Conservation (phyloP, 1,140 invertebrate species). For the Protaetia brevitarsis region DNA sequence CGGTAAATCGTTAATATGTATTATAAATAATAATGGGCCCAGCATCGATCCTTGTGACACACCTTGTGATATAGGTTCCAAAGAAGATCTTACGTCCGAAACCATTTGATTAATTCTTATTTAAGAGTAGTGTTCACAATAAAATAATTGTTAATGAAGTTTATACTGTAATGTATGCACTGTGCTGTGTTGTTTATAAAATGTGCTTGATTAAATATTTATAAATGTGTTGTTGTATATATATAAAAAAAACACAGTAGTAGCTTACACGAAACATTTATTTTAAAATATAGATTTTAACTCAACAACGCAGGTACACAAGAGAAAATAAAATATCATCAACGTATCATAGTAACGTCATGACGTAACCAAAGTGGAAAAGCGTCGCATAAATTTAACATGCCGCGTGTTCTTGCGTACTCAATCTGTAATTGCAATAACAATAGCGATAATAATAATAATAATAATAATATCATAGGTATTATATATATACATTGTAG, state of each 20-base stretch:
- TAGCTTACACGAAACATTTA: background rate
- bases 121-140: no score
- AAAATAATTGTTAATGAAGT: no score
- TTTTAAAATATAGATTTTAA: conserved; percentile 12
- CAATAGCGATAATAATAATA: conserved; percentile 6
- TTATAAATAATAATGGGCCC: no score
- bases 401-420: background rate
- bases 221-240: background rate
- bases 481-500: no score
- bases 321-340: background rate
- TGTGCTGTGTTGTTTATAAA: background rate
- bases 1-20: no score
- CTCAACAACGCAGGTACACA: conserved; percentile 5
- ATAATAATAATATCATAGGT: background rate
- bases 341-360: no score
- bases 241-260: background rate
- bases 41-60: no score
- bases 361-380: background rate
- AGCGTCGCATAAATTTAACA: background rate
- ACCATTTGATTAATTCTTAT: no score
- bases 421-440: conserved; percentile 5
- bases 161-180: no score
- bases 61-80: no score
- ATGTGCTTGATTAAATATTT: no score
- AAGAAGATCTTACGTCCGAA: no score